Percentiles rank a stretch among this genome's conserved stretches.
Evolutionary conservation across 2,797 vertebrate genomes (phyloP).

Genomic region (Coluber constrictor): DNA sequence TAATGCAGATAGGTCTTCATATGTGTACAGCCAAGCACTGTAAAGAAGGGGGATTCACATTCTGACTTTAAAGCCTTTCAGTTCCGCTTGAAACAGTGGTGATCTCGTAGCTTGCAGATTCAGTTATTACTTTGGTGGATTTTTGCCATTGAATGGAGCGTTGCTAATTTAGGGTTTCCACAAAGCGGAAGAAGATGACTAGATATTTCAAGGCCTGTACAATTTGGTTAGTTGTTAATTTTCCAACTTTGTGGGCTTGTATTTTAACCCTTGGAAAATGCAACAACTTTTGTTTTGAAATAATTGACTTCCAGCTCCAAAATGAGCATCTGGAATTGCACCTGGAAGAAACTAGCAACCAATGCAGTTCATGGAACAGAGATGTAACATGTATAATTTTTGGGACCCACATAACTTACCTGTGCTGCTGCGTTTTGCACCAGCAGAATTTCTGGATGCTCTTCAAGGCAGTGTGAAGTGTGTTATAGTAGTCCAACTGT

Average conservation of each 20-base stretch:
- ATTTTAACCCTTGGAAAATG: not conserved
- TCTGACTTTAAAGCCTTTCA: not conserved
- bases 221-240: not conserved
- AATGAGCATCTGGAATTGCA: not conserved
- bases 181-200: not conserved
- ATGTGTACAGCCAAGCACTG: not conserved
- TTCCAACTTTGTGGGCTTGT: not conserved
- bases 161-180: not conserved
- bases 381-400: not conserved
- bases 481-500: not conserved
- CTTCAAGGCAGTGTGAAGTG: not conserved
- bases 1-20: not conserved
- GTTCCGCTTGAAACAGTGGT: not conserved
- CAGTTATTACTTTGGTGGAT: not conserved
- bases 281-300: not conserved
- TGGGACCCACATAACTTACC: not conserved
- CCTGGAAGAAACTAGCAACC: not conserved
- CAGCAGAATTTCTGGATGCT: not conserved
- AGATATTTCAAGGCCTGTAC: not conserved
- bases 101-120: not conserved
- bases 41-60: not conserved
- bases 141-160: not conserved
- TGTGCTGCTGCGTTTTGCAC: not conserved
- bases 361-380: not conserved
- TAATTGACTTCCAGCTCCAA: not conserved